Base-by-base conservation (phyloP, 2,888 invertebrate species). In the Taenaris catops region DNA sequence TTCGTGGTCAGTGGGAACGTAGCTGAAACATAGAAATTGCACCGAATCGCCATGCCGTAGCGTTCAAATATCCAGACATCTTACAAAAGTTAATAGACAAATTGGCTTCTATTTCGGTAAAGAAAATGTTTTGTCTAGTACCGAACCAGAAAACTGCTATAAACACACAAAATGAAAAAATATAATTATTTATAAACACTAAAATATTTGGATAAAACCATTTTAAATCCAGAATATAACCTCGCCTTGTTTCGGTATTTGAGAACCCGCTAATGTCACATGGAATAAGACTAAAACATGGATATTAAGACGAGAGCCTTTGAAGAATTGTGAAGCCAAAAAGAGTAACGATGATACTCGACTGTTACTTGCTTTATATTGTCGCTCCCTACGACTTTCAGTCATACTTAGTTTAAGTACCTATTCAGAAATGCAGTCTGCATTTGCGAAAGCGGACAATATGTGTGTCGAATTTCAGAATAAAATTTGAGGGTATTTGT, bases 271-370 rank as follows among this genome's bases (percentile, higher is more conserved):
- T 79, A 76, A 76, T 75, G 78, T 75, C 72, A 73, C 70, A 60
- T 66, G 62, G 78, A 83, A 83, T 80, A 80, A 81, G 79, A 75
- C 68, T 75, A 76, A 79, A 83, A 80, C 73, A 66, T 64, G 70
- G 61, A 72, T 80, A 80, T 79, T 79, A 81, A 80, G 81, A 79
- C 70, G 73, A 76, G 76, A 76, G 78, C 70, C 71, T 83, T 80
- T 80, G 75, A 80, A 68, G 73, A 61, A 66, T 67, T 61, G 57
- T 57, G 58, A 53, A 55, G 63, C 72, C 73, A 53, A 75, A 78
- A 78, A 73, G 76, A 73, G 71, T 66, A 66, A 64, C 59, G 68
- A 70, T 65, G 68, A 54, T 56, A 58, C 76, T 69, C 63, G 55
- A 67, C 56, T 48, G 49, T 55, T 60, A 39, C 47, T 41, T 34